Percentiles rank a stretch among this genome's conserved stretches.
Conservation (phyloP, 2,113 vertebrate species). For the Sapayoa aenigma region DNA sequence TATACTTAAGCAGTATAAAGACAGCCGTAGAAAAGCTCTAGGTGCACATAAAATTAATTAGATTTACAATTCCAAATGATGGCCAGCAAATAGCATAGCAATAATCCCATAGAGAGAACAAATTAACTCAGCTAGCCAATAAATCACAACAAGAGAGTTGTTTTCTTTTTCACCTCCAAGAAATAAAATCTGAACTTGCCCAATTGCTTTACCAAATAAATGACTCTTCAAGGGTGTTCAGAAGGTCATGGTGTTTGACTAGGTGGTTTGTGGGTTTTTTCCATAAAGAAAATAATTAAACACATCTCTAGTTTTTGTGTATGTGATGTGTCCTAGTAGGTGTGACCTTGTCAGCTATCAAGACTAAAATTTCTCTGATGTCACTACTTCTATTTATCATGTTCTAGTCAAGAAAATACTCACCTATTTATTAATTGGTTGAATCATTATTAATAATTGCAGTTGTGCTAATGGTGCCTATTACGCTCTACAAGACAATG, state of each 20-base stretch:
- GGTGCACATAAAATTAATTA: constrained; percentile 27
- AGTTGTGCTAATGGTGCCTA: neutral
- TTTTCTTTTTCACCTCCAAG: neutral
- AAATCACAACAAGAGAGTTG: neutral
- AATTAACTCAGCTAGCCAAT: constrained; percentile 24
- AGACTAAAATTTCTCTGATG: neutral
- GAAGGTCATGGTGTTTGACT: neutral
- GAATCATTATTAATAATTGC: neutral
- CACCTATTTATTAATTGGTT: neutral
- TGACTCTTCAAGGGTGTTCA: neutral
- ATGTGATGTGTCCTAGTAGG: neutral
- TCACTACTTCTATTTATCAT: neutral
- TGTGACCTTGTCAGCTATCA: neutral
- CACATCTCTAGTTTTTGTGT: neutral
- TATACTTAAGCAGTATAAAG: neutral
- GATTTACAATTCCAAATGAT: constrained; percentile 1
- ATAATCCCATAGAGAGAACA: constrained; percentile 14
- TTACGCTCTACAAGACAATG: neutral
- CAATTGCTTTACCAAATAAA: constrained; percentile 1
- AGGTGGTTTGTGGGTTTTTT: fast-evolving
- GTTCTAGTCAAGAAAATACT: neutral
- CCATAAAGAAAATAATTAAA: neutral
- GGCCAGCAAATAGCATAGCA: neutral
- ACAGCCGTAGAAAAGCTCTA: neutral
- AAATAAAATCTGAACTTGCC: neutral